A percentile compares a stretch with the other conserved stretches of the same genome.
These are phyloP conservation scores for Eospalax fontanierii DNA, from an alignment of 2,797 vertebrate genomes.

Conservation along the genomic window DNA sequence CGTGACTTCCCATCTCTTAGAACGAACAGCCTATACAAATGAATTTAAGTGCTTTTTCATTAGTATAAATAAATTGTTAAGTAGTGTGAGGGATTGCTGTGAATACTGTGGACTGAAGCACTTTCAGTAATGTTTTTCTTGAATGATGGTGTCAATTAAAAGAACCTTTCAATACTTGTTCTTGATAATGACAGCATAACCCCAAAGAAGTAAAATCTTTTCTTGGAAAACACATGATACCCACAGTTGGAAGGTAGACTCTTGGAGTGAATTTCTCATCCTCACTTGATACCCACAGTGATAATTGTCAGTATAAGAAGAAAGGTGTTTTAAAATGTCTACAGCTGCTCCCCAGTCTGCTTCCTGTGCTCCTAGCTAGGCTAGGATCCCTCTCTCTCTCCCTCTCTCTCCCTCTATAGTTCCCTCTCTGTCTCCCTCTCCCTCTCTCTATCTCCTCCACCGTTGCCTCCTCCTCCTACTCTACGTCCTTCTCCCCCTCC, in stretches of 20 bases:
- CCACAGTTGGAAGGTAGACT: not conserved
- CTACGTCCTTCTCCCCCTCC: too few species aligned
- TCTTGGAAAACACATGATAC: not conserved
- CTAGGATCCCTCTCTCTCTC: not conserved
- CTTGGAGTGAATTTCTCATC: not conserved
- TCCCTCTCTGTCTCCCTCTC: too few species aligned
- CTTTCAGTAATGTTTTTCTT: constrained; percentile 63
- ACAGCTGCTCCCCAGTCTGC: not conserved
- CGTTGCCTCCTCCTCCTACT: too few species aligned
- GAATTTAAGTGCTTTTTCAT: constrained; percentile 84
- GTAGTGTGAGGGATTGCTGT: constrained; percentile 71
- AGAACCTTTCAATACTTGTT: constrained; percentile 68
- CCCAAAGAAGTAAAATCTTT: constrained; percentile 40
- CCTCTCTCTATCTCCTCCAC: too few species aligned
- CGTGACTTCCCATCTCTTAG: constrained; percentile 34
- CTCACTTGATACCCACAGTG: not conserved
- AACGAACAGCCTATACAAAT: constrained; percentile 69
- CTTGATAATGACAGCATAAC: constrained; percentile 64
- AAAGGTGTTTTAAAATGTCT: not conserved
- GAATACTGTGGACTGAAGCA: constrained; percentile 70
- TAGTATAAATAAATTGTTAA: constrained; percentile 82
- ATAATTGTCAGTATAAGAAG: not conserved
- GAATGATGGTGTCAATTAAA: constrained; percentile 73
- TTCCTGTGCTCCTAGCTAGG: not conserved
- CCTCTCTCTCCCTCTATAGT: too few species aligned